phyloP scores from a whole-genome alignment of 2,797 vertebrate genomes.

The Thamnophis elegans region DNA sequence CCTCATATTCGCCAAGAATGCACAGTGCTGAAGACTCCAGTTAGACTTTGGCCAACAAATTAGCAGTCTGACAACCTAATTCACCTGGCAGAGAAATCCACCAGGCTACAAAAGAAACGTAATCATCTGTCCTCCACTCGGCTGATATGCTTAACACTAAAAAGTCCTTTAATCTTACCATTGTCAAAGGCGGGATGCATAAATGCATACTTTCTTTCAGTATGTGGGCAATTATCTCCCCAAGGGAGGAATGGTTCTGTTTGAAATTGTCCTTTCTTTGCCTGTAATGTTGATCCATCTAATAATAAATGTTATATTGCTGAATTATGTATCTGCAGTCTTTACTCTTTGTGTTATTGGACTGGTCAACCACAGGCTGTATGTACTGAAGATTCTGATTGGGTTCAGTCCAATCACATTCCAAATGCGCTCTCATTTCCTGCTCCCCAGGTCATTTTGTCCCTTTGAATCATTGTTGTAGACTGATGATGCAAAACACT shows the following conservation, averaged over 20 bases:
- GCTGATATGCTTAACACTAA: neutral
- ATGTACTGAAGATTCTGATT: constrained; percentile 44
- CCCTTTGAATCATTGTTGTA: constrained; percentile 67
- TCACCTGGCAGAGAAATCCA: neutral
- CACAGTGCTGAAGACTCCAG: neutral
- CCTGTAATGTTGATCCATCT: neutral
- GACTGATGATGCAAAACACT: constrained; percentile 62
- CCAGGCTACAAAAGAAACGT: neutral
- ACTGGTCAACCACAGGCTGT: constrained; percentile 34
- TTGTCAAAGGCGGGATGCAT: neutral
- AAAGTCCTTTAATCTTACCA: neutral
- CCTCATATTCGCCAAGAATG: neutral
- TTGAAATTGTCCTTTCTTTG: neutral
- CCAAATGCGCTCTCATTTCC: constrained; percentile 66
- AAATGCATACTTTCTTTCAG: neutral
- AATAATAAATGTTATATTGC: neutral
- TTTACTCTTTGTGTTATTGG: neutral
- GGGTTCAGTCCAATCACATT: constrained; percentile 55
- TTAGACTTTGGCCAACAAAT: neutral
- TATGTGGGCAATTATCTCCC: neutral
- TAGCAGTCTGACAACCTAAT: neutral
- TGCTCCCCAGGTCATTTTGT: constrained; percentile 66
- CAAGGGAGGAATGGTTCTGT: neutral
- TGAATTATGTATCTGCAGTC: neutral
- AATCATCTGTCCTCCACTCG: neutral